Evolutionary conservation across 2,113 vertebrate genomes (phyloP).

Genomic region (Hirundichthys speculiger): DNA sequence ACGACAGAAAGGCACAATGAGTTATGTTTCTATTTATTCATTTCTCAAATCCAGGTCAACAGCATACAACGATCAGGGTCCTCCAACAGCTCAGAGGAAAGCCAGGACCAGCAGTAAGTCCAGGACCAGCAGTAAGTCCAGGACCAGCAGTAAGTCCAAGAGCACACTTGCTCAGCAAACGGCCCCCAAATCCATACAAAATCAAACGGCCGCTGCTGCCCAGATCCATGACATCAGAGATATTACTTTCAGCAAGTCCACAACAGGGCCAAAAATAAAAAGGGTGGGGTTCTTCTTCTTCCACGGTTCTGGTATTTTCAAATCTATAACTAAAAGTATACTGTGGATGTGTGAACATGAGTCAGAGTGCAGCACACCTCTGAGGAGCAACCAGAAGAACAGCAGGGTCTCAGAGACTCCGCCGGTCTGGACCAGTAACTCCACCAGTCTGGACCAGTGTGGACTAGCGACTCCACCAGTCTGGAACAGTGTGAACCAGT

Average conservation of each 20-base stretch:
- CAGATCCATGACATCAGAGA: conserved; percentile 56
- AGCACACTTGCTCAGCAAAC: conserved; percentile 68
- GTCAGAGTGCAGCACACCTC: too few relatives aligned
- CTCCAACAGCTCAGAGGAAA: conserved; percentile 48
- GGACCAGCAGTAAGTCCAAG: conserved; percentile 37
- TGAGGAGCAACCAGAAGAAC: too few relatives aligned
- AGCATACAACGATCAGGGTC: conserved; percentile 58
- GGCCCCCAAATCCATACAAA: conserved; percentile 57
- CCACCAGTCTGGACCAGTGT: too few relatives aligned
- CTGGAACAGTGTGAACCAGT: too few relatives aligned
- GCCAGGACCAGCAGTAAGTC: too few relatives aligned
- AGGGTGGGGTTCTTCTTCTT: too few relatives aligned
- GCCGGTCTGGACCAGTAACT: too few relatives aligned
- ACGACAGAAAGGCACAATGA: not conserved
- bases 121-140: too few relatives aligned
- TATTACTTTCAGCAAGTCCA: conserved; percentile 43
- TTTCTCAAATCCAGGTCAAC: conserved; percentile 73
- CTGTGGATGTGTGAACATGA: not conserved
- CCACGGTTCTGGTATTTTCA: not conserved
- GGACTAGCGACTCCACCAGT: too few relatives aligned
- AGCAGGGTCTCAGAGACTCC: too few relatives aligned
- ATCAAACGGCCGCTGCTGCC: conserved; percentile 25
- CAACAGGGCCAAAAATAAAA: conserved; percentile 15
- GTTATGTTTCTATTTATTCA: conserved; percentile 48
- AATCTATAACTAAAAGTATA: conserved; percentile 61